Base-by-base conservation (phyloP, 1,140 invertebrate genomes). In the Conus betulinus region DNA sequence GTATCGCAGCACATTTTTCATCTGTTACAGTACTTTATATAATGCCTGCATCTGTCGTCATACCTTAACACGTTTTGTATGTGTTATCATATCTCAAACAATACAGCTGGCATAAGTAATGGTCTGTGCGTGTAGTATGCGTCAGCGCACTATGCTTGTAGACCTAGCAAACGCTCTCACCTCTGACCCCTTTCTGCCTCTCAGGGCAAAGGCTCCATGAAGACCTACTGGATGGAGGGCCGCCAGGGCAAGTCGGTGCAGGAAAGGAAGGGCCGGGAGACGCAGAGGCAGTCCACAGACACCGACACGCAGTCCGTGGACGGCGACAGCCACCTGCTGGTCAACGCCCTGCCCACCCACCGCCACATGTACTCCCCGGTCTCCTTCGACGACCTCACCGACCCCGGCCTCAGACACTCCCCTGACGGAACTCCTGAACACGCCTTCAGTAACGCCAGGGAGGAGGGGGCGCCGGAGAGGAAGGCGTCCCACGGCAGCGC, bases 141-240 rank as follows among this genome's bases (percentile, higher is more conserved):
- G 39, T 39, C 39, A 0, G 39, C 39, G 39, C 39, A 39, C 39
- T 39, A 39, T 39, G 39, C 39, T 39, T 39, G 39, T 39, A 39
- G 39, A 0, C 39, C 39, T 39, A 39, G 39, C 39, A 39, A 3
- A 39, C 39, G 39, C 39, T 39, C 3, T 39, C 39, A 39, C 39
- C 8, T 5, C 57, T 60, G 57, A 11, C 15, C 57, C 57, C 57
- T 15, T 11, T 0, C n/a, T 27, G 20, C 27, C 60, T 23, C 91
- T 74, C 89, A 94, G 94, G 95, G 95, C 94, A 91, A 95, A 97
- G 98, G 98, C 53, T 96, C 96, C 63, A 99, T 99, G 98, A 98
- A 98, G 93, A 99, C 98, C 0, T 99, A 98, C 93, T 99, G 92
- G 91, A 78, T 93, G 57, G 39, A 39, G n/a, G 84, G 87, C 7